Evolutionary conservation across 1,140 invertebrate species (phyloP), one percentile per base, ranked within the genome.

Genomic region (Heliconius melpomene): DNA sequence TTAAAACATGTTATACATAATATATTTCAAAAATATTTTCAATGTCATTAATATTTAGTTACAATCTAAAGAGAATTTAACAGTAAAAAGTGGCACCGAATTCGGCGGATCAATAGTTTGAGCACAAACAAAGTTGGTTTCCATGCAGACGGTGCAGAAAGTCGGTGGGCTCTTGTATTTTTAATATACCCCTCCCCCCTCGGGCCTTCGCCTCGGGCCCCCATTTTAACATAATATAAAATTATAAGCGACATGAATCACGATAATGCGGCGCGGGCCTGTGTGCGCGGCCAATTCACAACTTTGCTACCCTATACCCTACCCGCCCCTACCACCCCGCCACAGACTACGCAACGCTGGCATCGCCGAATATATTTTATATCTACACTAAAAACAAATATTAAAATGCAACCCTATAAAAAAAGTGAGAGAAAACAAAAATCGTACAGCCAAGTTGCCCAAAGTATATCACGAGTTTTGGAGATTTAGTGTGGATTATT

Each of bases 181-280:
- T 93, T 93, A 93, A 93, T 93, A 93, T 92, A 83, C 88, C 86
- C 84, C 85, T 73, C 86, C 87, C 86, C 87, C 60, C 9, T 29
- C 83, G 78, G 79, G 84, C 79, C 83, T 84, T 70, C 60, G 36
- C 57, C 57, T 16, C 75, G 57, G 75, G 79, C 77, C 88, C 85
- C 88, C 89, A 88, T 88, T 93, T 94, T 94, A 94, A 94, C 92
- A 94, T 94, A 94, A 94, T 94, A 94, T 94, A 94, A 94, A 94
- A 94, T 93, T 94, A 94, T 94, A 94, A 94, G 89, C 89, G 92
- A 89, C 92, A 93, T 94, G 92, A 94, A 93, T 94, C 92, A 93
- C 90, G 90, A 94, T 94, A 93, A 94, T 92, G 91, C 90, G 87
- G 83, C 85, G 89, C 85, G 88, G 88, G 84, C 83, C 86, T 90